A percentile compares a stretch with the other conserved stretches of the same genome.
These are phyloP conservation scores for Electrona antarctica DNA, from an alignment of 2,113 vertebrate genomes.

Conservation along the genomic window DNA sequence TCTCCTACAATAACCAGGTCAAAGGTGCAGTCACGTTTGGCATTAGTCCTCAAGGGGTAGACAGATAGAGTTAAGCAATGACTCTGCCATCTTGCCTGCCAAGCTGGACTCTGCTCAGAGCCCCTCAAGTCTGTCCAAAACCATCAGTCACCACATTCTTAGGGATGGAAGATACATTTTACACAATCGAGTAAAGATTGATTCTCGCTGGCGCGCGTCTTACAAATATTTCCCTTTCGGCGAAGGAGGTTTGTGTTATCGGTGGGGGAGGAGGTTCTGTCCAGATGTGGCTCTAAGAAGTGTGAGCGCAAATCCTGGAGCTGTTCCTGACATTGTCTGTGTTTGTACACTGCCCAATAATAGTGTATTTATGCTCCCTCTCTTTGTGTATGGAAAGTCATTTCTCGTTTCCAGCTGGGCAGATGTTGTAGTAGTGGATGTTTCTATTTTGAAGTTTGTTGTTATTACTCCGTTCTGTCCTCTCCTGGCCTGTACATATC, in stretches of 20 bases:
- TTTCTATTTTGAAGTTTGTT: slow-evolving; percentile 10
- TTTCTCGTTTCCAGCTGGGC: background rate
- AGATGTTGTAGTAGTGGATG: background rate
- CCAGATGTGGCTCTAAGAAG: slow-evolving; percentile 38
- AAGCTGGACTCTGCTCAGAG: slow-evolving; percentile 50
- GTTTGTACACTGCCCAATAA: background rate
- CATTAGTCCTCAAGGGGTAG: slow-evolving; percentile 38
- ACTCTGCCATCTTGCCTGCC: slow-evolving; percentile 37
- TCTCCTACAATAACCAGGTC: slow-evolving; percentile 14
- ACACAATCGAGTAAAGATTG: slow-evolving; percentile 39
- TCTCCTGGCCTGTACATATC: background rate
- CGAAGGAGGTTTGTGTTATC: slow-evolving; percentile 40
- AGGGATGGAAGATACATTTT: slow-evolving; percentile 59
- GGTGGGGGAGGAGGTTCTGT: slow-evolving; percentile 10
- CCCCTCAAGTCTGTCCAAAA: slow-evolving; percentile 40
- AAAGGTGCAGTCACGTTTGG: background rate
- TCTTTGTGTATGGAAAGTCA: background rate
- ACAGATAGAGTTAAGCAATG: slow-evolving; percentile 34
- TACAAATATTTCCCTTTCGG: slow-evolving; percentile 55
- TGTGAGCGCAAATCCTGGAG: background rate
- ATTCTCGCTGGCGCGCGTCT: slow-evolving; percentile 19
- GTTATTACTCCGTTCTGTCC: slow-evolving; percentile 17
- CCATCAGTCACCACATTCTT: slow-evolving; percentile 60
- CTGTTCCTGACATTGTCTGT: no score
- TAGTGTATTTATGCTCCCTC: background rate